Evolutionary conservation across 2,888 invertebrate species (phyloP).

Genomic region (Harpalus rubripes): DNA sequence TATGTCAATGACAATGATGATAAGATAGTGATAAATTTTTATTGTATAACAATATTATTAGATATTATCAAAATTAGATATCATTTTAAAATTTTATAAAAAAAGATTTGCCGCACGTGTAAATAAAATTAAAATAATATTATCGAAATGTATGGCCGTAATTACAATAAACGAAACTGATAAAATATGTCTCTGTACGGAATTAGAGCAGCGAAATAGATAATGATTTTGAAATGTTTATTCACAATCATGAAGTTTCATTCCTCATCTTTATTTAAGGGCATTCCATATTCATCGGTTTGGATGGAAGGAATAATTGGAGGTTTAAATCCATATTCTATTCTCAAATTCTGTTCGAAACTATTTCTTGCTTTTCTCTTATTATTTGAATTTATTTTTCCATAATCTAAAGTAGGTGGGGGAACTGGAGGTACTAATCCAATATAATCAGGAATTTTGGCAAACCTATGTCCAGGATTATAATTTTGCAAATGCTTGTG

Average conservation of each 20-base stretch:
- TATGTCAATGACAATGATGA: too few species aligned
- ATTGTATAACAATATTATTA: too few species aligned
- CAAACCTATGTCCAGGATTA: constrained; percentile 48
- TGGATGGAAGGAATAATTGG: constrained; percentile 90
- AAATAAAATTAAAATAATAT: too few species aligned
- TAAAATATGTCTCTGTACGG: too few species aligned
- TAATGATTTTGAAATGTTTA: too few species aligned
- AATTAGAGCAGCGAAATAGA: too few species aligned
- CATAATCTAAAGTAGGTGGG: constrained; percentile 70
- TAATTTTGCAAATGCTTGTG: constrained; percentile 41
- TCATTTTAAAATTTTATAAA: too few species aligned
- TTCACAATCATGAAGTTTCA: background rate
- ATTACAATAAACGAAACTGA: too few species aligned
- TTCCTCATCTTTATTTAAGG: constrained; percentile 77
- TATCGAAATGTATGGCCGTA: too few species aligned
- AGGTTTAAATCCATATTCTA: constrained; percentile 91
- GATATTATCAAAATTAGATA: too few species aligned
- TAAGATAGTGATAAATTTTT: too few species aligned
- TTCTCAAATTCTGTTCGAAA: constrained; percentile 83
- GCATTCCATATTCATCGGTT: constrained; percentile 86
- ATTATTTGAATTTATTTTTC: constrained; percentile 47
- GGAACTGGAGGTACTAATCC: constrained; percentile 79
- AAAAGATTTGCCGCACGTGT: too few species aligned
- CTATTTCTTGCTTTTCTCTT: constrained; percentile 76
- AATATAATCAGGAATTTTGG: constrained; percentile 74